phyloP scores from a whole-genome alignment of 2,113 vertebrate genomes.

The Symphodus melops region DNA sequence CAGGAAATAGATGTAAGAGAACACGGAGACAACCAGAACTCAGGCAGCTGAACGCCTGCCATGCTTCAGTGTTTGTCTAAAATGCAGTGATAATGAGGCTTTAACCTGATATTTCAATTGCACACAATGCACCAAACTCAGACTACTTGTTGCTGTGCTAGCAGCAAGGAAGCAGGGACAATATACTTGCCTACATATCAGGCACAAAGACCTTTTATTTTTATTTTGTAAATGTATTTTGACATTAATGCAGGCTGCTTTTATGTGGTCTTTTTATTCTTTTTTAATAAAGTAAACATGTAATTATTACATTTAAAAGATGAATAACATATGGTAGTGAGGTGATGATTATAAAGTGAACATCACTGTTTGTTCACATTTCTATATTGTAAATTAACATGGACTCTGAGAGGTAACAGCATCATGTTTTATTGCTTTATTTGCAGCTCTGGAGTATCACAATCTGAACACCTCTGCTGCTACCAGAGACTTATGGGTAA shows the following conservation, averaged over 20 bases:
- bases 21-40: constrained; percentile 50
- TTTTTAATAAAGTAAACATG: too few relatives aligned
- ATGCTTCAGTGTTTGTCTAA: constrained; percentile 56
- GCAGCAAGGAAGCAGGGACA: not conserved
- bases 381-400: not conserved
- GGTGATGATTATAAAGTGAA: not conserved
- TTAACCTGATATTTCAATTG: constrained; percentile 34
- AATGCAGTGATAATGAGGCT: constrained; percentile 47
- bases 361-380: not conserved
- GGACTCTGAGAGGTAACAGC: not conserved
- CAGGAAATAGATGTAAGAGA: constrained; percentile 73
- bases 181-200: not conserved
- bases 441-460: constrained; percentile 94
- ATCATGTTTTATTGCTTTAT: constrained; percentile 22
- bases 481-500: constrained; percentile 96
- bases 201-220: too few relatives aligned
- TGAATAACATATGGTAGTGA: not conserved
- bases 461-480: constrained; percentile 94
- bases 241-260: too few relatives aligned
- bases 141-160: not conserved
- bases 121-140: constrained; percentile 12
- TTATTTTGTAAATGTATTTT: too few relatives aligned
- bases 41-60: constrained; percentile 42
- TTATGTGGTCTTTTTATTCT: too few relatives aligned
- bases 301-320: not conserved